phyloP scores from a whole-genome alignment of 2,113 vertebrate genomes.

The Falco punctatus region DNA sequence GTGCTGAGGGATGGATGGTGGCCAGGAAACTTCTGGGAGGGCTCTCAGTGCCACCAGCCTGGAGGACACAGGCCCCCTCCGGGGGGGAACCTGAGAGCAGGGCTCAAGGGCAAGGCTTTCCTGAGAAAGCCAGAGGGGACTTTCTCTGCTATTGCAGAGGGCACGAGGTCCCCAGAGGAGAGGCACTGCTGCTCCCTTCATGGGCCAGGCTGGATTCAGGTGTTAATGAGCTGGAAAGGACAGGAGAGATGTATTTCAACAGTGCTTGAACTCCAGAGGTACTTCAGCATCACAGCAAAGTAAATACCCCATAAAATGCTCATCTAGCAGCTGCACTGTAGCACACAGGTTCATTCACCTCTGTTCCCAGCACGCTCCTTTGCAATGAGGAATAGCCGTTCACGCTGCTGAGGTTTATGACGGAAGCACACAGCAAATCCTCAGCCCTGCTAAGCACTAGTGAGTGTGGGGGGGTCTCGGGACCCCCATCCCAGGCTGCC shows the following conservation, averaged over 20 bases:
- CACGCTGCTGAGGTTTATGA: background rate
- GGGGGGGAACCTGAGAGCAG: background rate
- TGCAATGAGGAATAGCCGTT: background rate
- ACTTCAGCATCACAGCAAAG: background rate
- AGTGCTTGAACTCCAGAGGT: background rate
- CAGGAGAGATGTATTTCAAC: background rate
- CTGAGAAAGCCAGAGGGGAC: background rate
- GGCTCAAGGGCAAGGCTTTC: background rate
- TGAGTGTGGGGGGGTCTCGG: background rate
- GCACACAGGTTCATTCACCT: background rate
- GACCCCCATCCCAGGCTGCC: background rate
- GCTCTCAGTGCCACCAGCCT: background rate
- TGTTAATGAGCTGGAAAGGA: background rate
- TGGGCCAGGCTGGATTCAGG: background rate
- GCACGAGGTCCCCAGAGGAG: background rate
- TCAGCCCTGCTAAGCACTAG: background rate
- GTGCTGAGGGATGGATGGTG: background rate
- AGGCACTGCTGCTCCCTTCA: background rate
- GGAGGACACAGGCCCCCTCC: background rate
- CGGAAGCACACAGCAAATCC: background rate
- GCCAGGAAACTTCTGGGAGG: background rate
- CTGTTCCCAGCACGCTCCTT: background rate
- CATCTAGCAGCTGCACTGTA: background rate
- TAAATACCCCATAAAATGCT: background rate
- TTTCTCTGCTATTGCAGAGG: background rate